Conservation (phyloP, 2,113 vertebrate species). For the Halichoerus grypus region DNA sequence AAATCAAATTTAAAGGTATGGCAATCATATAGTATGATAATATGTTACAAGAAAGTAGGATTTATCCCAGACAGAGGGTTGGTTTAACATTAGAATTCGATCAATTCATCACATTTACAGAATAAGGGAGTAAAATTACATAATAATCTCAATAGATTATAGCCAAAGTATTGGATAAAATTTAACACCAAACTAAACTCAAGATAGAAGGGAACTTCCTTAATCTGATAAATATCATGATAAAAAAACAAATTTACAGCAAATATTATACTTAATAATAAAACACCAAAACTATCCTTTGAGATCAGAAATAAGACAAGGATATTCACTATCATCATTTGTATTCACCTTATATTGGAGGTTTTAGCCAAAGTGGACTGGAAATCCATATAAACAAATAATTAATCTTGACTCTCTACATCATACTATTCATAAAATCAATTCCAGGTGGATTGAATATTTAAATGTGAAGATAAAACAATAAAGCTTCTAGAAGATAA, state of each 20-base stretch:
- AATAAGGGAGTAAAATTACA: neutral
- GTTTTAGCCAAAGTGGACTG: neutral
- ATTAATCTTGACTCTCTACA: neutral
- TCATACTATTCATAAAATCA: neutral
- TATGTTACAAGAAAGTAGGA: neutral
- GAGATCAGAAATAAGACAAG: neutral
- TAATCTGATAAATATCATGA: neutral
- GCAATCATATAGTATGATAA: neutral
- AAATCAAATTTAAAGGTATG: neutral
- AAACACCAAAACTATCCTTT: neutral
- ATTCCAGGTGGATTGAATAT: neutral
- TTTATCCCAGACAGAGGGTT: neutral
- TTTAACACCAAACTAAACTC: neutral
- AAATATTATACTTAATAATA: neutral
- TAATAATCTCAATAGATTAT: neutral
- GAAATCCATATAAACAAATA: neutral
- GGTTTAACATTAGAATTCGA: neutral
- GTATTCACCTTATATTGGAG: neutral
- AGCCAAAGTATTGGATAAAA: neutral
- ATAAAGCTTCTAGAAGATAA: neutral
- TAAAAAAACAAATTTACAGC: neutral
- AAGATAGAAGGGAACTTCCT: neutral
- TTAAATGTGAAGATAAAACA: neutral
- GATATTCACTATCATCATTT: neutral
- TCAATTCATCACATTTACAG: neutral